Base-by-base conservation (phyloP, 2,113 vertebrate genomes). In the Syrmaticus mikado region DNA sequence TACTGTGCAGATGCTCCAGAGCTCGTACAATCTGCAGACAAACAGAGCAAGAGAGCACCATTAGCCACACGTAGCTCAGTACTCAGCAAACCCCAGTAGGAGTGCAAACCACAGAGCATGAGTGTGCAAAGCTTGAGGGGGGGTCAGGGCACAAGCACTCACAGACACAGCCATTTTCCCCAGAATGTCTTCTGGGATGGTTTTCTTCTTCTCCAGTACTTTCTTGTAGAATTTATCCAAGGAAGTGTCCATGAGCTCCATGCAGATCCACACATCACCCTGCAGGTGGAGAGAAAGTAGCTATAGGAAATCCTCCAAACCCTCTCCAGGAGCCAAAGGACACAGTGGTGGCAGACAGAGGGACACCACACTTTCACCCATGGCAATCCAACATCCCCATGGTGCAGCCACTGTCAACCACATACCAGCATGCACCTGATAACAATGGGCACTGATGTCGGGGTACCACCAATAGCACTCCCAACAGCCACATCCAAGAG, bases 241-340 rank as follows among this genome's bases (percentile, higher is more conserved):
- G 36, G 98, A 98, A 1, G 97, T 98, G 85, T 98, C 98, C 98
- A 98, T 98, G 73, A 98, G 97, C 41, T 98, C 98, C 98, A 98
- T 98, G 95, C 98, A 98, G 94, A 98, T 98, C 98, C 98, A 98
- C 68, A 98, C 98, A 0, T 98, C 98, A 0, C 98, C 98, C 98
- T 98, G 89, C 1, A 0, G 65, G 60, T 0, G 0, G 61, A 72
- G 20, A 57, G 11, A 80, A 58, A 92, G 13, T 13, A 53, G 72
- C 0, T 96, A 62, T 74, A 82, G 40, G 25, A 25, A 90, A 90
- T 62, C 50, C 74, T 70, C 70, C 43, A 20, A 41, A 82, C 76
- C 70, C 14, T 22, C 1, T 27, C 1, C 1, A 1, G 2, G 27
- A 66, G 25, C 5, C 25, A 30, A 34, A 41, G n/a, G 70, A 50